Conservation (phyloP, 1,140 invertebrate genomes). For the Idris sp. region DNA sequence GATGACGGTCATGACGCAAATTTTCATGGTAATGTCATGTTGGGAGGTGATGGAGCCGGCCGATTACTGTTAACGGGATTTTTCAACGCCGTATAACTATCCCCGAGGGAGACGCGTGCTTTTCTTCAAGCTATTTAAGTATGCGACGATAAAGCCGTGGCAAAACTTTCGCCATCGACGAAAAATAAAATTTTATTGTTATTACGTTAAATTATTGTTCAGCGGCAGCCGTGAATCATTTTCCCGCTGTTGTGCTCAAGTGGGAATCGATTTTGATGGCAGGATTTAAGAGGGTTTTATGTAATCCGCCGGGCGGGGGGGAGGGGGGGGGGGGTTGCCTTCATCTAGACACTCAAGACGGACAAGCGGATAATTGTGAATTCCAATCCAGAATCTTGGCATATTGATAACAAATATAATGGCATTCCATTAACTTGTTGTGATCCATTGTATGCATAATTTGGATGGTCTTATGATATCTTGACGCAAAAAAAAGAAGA, state of each 20-base stretch:
- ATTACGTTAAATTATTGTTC: constrained; percentile 12
- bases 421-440: constrained; percentile 46
- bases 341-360: constrained; percentile 15
- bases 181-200: constrained; percentile 25
- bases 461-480: constrained; percentile 19
- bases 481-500: no score
- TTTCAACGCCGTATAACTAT: constrained; percentile 9
- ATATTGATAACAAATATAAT: constrained; percentile 33
- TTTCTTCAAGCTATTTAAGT: constrained; percentile 18
- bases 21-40: constrained; percentile 30
- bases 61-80: constrained; percentile 29
- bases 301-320: no score
- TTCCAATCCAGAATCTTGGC: constrained; percentile 17
- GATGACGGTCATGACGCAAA: constrained; percentile 37
- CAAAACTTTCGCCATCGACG: background rate
- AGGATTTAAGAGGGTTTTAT: no score
- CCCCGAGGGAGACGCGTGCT: background rate
- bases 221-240: no score
- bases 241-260: no score
- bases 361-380: constrained; percentile 8
- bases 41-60: constrained; percentile 14
- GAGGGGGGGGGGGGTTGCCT: no score
- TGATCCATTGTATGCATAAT: constrained; percentile 44
- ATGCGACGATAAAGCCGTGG: constrained; percentile 14
- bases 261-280: no score